Evolutionary conservation across 2,797 vertebrate species (phyloP), one percentile per base, ranked within the genome.

Genomic region (Catamblyrhynchus diadema): DNA sequence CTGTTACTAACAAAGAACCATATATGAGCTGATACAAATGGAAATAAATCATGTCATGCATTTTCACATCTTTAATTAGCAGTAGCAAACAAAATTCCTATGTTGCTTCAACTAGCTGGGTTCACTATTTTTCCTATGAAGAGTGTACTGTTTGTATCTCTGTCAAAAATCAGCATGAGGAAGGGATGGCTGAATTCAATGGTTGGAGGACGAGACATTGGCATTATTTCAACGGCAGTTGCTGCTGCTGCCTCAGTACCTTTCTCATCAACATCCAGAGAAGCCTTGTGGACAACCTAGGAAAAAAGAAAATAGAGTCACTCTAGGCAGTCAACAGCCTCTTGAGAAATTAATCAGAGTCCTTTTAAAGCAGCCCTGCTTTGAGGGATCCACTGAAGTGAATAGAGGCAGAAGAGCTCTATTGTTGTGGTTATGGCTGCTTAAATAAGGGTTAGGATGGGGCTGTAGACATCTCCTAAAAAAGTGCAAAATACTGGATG

Each of bases 271-370:
- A 99, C 97, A 30, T 98, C 98, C 81, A 99, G 96, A 92, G 97
- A 97, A 42, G 99, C 98, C 96, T 98, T 98, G 97, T 99, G 99
- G 65, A 99, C 82, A 56, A 98, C 98, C 99, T 99, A 91, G 8
- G 11, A 50, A 85, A 64, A 94, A 93, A 88, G 42, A 94, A 83
- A 93, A 21, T 9, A 22, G 14, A 41, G 37, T 91, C 61, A 86
- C 78, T 78, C 33, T 80, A n/a, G 33, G 33, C 13, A 80, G 35
- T 59, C 22, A 79, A 59, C 37, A 82, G 18, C 12, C 15, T 47
- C 21, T 42, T 64, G n/a, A 78, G 57, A 75, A 45, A 50, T 56
- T 8, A 91, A 41, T 59, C 27, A 62, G 47, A 44, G 3, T 14
- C 25, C 3, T 65, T 91, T 74, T 44, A 47, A 69, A 56, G 22